Conservation (phyloP, 2,888 invertebrate genomes). For the Volucella bombylans region DNA sequence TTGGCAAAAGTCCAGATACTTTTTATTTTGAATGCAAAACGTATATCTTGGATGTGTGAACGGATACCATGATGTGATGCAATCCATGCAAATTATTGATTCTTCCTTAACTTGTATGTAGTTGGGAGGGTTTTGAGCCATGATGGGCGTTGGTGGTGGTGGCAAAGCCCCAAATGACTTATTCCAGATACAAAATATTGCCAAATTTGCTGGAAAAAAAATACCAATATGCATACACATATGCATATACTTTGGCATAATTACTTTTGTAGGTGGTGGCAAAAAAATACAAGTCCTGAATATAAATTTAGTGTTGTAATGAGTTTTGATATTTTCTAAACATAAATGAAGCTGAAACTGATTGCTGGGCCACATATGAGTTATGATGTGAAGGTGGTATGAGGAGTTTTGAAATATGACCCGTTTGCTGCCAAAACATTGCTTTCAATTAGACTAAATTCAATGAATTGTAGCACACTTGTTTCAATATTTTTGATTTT, state of each 20-base stretch:
- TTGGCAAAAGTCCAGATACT: conserved; percentile 56
- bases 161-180: conserved; percentile 15
- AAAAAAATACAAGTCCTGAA: conserved; percentile 38
- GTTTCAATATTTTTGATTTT: no score
- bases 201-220: conserved; percentile 46
- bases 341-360: not conserved
- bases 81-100: conserved; percentile 39
- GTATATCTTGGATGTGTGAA: not conserved
- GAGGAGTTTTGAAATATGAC: conserved; percentile 12
- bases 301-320: conserved; percentile 37
- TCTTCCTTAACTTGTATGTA: not conserved
- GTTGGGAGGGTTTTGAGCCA: not conserved
- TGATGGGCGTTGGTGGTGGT: conserved; percentile 34
- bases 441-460: not conserved
- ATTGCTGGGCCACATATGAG: conserved; percentile 8
- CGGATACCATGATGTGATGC: conserved; percentile 22
- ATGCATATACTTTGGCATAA: not conserved
- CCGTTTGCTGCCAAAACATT: not conserved
- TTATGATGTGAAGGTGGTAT: conserved; percentile 21
- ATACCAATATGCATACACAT: no score
- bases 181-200: conserved; percentile 55
- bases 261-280: conserved; percentile 9
- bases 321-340: conserved; percentile 1
- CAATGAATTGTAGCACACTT: not conserved
- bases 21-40: conserved; percentile 6